phyloP scores from a whole-genome alignment of 2,113 vertebrate species.

The Scopus umbretta region DNA sequence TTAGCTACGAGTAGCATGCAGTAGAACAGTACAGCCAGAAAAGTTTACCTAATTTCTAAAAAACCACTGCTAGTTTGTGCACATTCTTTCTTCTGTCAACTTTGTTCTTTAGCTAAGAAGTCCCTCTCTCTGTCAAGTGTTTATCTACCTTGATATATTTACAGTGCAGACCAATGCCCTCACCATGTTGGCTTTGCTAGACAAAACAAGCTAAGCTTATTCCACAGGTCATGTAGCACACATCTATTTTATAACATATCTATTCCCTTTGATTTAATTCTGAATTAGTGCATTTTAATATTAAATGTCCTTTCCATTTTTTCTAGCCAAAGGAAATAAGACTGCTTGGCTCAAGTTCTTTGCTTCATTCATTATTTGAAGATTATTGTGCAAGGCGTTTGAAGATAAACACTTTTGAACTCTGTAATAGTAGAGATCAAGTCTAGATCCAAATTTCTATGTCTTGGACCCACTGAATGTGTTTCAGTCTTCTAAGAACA shows the following conservation, averaged over 20 bases:
- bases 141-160: neutral
- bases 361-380: neutral
- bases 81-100: neutral
- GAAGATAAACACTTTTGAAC: neutral
- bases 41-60: neutral
- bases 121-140: neutral
- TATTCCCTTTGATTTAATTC: neutral
- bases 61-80: neutral
- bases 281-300: neutral
- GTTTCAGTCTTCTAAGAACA: neutral
- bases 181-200: neutral
- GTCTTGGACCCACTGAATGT: neutral
- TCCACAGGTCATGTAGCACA: neutral
- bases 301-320: neutral
- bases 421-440: neutral
- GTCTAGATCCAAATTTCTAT: neutral
- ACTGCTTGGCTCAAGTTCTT: neutral
- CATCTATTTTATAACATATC: neutral
- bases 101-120: neutral
- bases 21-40: neutral
- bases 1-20: neutral
- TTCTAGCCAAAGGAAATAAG: neutral
- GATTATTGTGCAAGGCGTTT: neutral
- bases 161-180: neutral
- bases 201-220: neutral